Evolutionary conservation across 2,113 vertebrate genomes (phyloP).

Genomic region (Syngnathus floridae): DNA sequence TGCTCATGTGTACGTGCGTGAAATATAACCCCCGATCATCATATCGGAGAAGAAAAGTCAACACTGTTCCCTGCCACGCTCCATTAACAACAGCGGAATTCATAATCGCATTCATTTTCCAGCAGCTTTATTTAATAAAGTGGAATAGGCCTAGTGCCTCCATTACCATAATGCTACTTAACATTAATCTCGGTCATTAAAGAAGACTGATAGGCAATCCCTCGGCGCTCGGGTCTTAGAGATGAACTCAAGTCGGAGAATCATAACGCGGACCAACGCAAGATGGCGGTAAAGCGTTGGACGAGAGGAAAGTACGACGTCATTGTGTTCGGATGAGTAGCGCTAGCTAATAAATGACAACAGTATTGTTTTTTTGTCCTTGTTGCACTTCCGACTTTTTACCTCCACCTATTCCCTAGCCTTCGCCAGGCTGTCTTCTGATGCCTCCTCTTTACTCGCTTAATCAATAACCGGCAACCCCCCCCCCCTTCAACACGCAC

Average conservation of each 20-base stretch:
- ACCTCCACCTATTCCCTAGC: constrained; percentile 26
- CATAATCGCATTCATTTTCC: constrained; percentile 69
- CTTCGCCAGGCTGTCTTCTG: constrained; percentile 25
- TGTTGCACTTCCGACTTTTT: constrained; percentile 37
- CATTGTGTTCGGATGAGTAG: too few relatives aligned
- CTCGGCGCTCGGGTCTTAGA: constrained; percentile 53
- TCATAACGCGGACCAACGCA: constrained; percentile 22
- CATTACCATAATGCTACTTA: constrained; percentile 73
- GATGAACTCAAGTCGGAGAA: constrained; percentile 33
- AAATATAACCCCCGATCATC: constrained; percentile 40
- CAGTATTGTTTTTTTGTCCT: not conserved
- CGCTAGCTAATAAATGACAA: too few relatives aligned
- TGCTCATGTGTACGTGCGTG: constrained; percentile 1
- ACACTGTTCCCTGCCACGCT: constrained; percentile 63
- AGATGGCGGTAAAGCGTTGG: not conserved
- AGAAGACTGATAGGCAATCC: constrained; percentile 69
- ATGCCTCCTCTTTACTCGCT: constrained; percentile 30
- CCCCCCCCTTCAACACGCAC: not conserved
- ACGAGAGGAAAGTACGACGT: not conserved
- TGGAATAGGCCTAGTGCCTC: constrained; percentile 63
- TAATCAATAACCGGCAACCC: constrained; percentile 52
- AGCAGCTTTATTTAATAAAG: constrained; percentile 80
- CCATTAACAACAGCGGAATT: constrained; percentile 64
- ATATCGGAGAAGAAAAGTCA: constrained; percentile 63
- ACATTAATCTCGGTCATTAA: constrained; percentile 75